Conservation (phyloP, 2,113 vertebrate genomes). For the Condylura cristata region DNA sequence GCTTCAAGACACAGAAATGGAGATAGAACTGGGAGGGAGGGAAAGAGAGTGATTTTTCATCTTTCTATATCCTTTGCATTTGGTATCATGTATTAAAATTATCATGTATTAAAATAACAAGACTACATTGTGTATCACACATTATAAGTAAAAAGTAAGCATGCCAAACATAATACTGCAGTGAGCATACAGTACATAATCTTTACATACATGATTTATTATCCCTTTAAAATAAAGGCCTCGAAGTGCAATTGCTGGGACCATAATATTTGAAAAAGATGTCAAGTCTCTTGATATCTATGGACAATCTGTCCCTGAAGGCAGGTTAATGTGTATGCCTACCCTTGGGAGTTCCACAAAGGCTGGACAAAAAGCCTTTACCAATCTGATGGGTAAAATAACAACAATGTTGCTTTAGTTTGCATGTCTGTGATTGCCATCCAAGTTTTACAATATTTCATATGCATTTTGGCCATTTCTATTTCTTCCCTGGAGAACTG, state of each 20-base stretch:
- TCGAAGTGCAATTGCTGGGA: not conserved
- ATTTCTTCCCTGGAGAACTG: not conserved
- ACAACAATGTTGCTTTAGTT: not conserved
- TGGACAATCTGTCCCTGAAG: not conserved
- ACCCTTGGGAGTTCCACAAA: not conserved
- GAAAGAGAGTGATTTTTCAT: constrained; percentile 9
- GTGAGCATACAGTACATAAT: not conserved
- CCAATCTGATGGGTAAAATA: not conserved
- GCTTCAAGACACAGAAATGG: not conserved
- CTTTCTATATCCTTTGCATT: not conserved
- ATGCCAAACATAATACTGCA: not conserved
- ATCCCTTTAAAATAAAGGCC: not conserved
- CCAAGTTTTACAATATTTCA: not conserved
- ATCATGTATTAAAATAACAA: not conserved
- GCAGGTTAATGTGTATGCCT: rapidly evolving
- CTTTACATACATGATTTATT: not conserved
- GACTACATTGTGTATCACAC: not conserved
- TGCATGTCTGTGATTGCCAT: not conserved
- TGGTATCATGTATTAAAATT: not conserved
- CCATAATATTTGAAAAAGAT: not conserved
- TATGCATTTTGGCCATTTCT: not conserved
- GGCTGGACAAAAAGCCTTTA: not conserved
- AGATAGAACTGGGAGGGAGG: not conserved
- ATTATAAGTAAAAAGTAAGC: not conserved
- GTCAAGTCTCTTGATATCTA: not conserved